phyloP scores from a whole-genome alignment of 2,888 invertebrate species.

The Melitaea athalia region DNA sequence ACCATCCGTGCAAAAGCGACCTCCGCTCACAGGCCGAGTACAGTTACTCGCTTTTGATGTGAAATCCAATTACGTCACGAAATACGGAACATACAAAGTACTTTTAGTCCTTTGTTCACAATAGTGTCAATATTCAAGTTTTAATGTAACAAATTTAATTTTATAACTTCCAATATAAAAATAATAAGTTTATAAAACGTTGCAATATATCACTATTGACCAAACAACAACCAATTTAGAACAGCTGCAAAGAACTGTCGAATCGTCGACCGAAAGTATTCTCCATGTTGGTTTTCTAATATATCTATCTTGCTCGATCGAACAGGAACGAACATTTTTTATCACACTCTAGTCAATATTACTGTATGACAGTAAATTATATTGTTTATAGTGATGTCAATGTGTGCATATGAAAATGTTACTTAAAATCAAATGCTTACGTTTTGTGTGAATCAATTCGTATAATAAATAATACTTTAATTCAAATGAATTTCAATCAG shows the following conservation, averaged over 20 bases:
- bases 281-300: slow-evolving; percentile 44
- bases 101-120: slow-evolving; percentile 44
- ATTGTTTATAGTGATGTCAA: slow-evolving; percentile 29
- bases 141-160: slow-evolving; percentile 21
- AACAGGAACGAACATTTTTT: slow-evolving; percentile 15
- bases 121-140: slow-evolving; percentile 23
- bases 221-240: slow-evolving; percentile 48
- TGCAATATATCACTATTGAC: slow-evolving; percentile 35
- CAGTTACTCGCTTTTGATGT: slow-evolving; percentile 55
- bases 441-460: no score
- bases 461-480: no score
- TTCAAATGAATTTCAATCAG: no score
- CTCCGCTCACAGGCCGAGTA: slow-evolving; percentile 59
- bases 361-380: slow-evolving; percentile 13
- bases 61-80: slow-evolving; percentile 76
- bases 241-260: slow-evolving; percentile 50
- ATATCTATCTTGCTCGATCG: slow-evolving; percentile 41
- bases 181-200: slow-evolving; percentile 36
- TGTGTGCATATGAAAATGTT: not conserved
- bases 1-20: slow-evolving; percentile 61
- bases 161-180: slow-evolving; percentile 31
- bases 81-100: slow-evolving; percentile 46
- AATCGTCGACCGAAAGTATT: slow-evolving; percentile 37
- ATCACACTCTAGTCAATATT: slow-evolving; percentile 8
- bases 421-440: not conserved